Base-by-base conservation (phyloP, 2,113 vertebrate species). In the Rhineura floridana region DNA sequence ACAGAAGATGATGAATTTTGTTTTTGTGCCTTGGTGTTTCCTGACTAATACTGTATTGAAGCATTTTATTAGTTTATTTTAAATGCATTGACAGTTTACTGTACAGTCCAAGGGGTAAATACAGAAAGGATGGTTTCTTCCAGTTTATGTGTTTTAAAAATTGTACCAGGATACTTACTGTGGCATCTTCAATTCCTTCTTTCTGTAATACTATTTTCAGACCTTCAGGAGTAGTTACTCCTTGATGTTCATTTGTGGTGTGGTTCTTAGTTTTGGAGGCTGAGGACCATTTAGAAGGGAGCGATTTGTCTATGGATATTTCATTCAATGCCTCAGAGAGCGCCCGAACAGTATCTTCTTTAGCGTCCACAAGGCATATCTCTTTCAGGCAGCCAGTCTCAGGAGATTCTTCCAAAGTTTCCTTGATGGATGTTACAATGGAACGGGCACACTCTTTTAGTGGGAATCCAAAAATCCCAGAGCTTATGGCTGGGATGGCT, bases 401-500 rank as follows among this genome's bases (percentile, higher is more conserved):
- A 4, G 0, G 82, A 1, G 23, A 87, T 19, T 86, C 69, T 33
- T 97, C 85, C 90, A 96, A 95, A 52, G 95, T 90, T 12, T 98
- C 97, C 81, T 96, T 97, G 76, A 99, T 80, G 2, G 98, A 93
- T 28, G 52, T 93, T 19, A 96, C 93, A 83, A 98, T 98, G 0
- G 87, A 95, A 90, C 42, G 96, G 97, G 97, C 42, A 95, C 48
- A 96, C 94, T 59, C 95, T 7, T 65, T 86, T 78, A 97, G 33
- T 0, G 98, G 97, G 69, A 98, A 98, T 8, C 94, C 96, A 39
- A 88, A 96, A 78, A 42, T 63, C 3, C 98, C 97, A 0, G 95
- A 96, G 3, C 97, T 96, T 81, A 99, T 82, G 12, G 97, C 95
- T 0, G 98, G 98, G 42, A 99, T 93, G 75, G 98, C 98, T 82